Evolutionary conservation across 1,140 invertebrate genomes (phyloP).

Genomic region (Brachionus koreanus): DNA sequence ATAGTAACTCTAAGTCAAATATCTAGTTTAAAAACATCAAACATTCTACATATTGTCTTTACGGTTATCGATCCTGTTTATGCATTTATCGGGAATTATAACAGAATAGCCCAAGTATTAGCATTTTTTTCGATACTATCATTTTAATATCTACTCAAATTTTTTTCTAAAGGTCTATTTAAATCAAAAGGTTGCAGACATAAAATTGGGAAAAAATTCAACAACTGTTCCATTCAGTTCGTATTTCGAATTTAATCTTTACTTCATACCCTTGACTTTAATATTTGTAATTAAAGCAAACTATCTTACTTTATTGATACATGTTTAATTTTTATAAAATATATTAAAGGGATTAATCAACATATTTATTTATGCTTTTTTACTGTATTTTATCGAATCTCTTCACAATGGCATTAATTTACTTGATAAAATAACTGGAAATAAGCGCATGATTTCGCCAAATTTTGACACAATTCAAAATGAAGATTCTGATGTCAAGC

Average conservation of each 20-base stretch:
- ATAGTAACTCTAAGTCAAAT: neutral
- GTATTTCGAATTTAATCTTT: slow-evolving; percentile 36
- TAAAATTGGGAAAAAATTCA: neutral
- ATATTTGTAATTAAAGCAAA: slow-evolving; percentile 6
- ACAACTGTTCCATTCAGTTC: neutral
- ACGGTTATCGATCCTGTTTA: slow-evolving; percentile 19
- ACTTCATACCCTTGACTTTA: slow-evolving; percentile 4
- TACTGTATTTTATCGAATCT: neutral
- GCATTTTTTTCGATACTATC: neutral
- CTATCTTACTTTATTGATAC: too few relatives aligned
- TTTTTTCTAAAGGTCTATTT: neutral
- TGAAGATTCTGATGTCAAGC: neutral
- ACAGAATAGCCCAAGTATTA: neutral
- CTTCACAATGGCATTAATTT: neutral
- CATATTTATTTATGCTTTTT: neutral
- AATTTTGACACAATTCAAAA: neutral
- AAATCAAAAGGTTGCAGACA: neutral
- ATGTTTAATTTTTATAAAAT: neutral
- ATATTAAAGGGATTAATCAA: neutral
- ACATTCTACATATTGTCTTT: slow-evolving; percentile 23
- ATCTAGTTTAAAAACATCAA: neutral
- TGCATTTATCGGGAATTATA: slow-evolving; percentile 17
- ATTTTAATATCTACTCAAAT: neutral
- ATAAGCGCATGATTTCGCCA: neutral
- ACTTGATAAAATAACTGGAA: neutral